Conservation (phyloP, 2,888 invertebrate species). For the Aphodius sticticus region DNA sequence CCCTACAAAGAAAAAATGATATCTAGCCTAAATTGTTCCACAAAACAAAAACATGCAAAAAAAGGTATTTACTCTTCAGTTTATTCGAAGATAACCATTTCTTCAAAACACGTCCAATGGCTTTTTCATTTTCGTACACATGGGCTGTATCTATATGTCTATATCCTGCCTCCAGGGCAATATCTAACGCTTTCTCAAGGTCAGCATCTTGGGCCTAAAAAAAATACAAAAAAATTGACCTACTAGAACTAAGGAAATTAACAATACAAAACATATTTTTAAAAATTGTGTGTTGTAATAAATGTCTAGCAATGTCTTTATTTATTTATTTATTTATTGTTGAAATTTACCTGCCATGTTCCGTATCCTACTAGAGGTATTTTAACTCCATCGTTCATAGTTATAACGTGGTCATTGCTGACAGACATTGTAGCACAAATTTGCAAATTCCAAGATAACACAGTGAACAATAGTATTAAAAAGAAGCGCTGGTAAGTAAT, state of each 20-base stretch:
- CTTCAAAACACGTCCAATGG: constrained; percentile 76
- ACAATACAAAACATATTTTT: neutral
- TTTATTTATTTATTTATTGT: neutral
- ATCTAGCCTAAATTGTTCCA: neutral
- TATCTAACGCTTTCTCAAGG: constrained; percentile 71
- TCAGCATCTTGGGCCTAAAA: constrained; percentile 72
- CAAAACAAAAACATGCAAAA: neutral
- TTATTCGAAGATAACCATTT: constrained; percentile 75
- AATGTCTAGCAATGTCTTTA: neutral
- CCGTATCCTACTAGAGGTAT: constrained; percentile 81
- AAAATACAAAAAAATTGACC: constrained; percentile 14
- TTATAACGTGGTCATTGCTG: neutral
- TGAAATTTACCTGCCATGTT: constrained; percentile 76
- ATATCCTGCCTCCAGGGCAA: constrained; percentile 79
- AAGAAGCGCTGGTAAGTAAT: no score
- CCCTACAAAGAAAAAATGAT: constrained; percentile 56
- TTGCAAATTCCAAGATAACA: neutral
- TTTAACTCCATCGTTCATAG: constrained; percentile 61
- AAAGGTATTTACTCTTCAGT: constrained; percentile 46
- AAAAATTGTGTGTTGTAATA: neutral
- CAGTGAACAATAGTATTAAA: neutral
- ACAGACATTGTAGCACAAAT: neutral
- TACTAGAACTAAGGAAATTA: neutral
- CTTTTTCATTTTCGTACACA: constrained; percentile 79
- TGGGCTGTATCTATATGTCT: constrained; percentile 85